A percentile compares a stretch with the other conserved stretches of the same genome.
Conservation (phyloP, 1,140 invertebrate species). For the Copidosoma floridanum region DNA sequence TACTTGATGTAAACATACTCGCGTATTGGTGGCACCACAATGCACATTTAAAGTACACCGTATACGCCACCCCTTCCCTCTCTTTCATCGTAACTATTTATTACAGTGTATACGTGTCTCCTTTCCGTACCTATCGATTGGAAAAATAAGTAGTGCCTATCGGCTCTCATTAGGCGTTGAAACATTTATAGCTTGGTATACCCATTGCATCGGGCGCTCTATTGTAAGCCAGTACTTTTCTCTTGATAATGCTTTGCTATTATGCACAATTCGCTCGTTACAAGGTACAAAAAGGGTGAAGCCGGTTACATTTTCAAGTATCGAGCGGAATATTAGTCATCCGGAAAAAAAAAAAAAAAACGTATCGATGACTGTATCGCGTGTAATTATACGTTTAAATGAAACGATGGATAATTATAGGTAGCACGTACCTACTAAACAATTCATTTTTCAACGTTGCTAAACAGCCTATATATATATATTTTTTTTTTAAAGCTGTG, state of each 20-base stretch:
- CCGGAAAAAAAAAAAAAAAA: too few relatives aligned
- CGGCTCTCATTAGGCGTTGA: conserved; percentile 19
- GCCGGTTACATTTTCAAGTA: neutral
- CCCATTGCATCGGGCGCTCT: conserved; percentile 7
- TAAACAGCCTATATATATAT: too few relatives aligned
- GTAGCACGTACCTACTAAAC: too few relatives aligned
- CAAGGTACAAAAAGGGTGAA: conserved; percentile 7
- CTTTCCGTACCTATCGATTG: conserved; percentile 15
- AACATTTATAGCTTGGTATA: conserved; percentile 21
- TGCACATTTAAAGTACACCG: too few relatives aligned
- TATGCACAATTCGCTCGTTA: neutral
- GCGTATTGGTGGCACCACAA: too few relatives aligned
- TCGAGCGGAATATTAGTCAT: too few relatives aligned
- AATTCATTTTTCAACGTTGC: too few relatives aligned
- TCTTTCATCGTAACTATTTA: conserved; percentile 4
- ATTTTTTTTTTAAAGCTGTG: too few relatives aligned
- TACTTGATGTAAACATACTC: too few relatives aligned
- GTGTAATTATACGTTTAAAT: too few relatives aligned
- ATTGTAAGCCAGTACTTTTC: conserved; percentile 5
- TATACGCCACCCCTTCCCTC: conserved; percentile 11
- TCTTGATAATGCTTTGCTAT: neutral
- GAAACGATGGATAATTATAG: too few relatives aligned
- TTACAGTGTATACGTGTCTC: conserved; percentile 23
- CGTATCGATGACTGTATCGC: too few relatives aligned
- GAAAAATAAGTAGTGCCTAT: conserved; percentile 23